Percentiles rank a stretch among this genome's conserved stretches.
phyloP scores from a whole-genome alignment of 1,140 invertebrate species.

The Melanaphis sacchari region DNA sequence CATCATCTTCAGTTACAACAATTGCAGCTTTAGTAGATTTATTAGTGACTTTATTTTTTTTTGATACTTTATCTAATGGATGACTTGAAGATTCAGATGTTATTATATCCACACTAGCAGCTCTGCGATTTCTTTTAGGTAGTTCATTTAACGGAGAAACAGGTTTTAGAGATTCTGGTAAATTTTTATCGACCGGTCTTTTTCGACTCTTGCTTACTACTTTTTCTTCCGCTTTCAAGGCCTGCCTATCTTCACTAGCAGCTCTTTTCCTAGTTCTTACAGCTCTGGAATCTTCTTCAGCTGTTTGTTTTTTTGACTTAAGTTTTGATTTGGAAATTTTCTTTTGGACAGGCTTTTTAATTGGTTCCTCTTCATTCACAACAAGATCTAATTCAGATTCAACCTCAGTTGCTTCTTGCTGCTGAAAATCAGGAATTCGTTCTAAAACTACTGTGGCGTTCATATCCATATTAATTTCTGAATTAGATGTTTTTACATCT shows the following conservation, averaged over 20 bases:
- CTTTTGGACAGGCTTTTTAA: background rate
- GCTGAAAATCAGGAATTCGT: background rate
- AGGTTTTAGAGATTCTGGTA: background rate
- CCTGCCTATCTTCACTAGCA: background rate
- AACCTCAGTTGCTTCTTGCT: background rate
- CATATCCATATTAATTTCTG: background rate
- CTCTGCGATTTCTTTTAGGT: constrained; percentile 15
- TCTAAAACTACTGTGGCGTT: background rate
- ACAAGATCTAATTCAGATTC: background rate
- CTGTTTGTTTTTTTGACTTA: background rate
- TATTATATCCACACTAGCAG: constrained; percentile 10
- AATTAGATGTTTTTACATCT: background rate
- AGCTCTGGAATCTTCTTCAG: background rate
- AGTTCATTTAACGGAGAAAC: background rate
- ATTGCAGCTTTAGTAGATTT: background rate
- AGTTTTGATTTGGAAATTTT: background rate
- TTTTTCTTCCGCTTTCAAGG: background rate
- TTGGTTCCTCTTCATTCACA: background rate
- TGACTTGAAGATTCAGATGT: background rate
- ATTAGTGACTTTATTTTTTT: background rate
- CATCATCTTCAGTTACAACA: background rate
- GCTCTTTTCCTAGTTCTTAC: background rate
- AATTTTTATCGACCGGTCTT: constrained; percentile 22
- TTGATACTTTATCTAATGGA: background rate
- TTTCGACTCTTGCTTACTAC: background rate